These are phyloP conservation scores for Coregonus suidteri DNA, from an alignment of 2,797 vertebrate species.

Conservation along the genomic window DNA sequence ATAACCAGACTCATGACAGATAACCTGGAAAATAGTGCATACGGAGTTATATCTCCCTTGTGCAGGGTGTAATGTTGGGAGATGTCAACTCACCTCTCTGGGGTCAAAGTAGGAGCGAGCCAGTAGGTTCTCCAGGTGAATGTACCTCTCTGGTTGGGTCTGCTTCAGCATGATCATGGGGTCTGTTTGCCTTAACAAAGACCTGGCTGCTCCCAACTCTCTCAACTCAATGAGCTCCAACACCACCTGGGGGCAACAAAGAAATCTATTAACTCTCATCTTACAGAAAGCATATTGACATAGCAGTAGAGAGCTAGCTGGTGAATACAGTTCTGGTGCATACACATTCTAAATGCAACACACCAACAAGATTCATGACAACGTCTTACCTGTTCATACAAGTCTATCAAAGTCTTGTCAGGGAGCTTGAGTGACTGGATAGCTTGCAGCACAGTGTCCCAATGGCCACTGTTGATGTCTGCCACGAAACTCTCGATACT, in stretches of 20 bases:
- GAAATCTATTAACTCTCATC: neutral
- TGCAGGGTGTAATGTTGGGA: neutral
- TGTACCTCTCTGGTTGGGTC: slow-evolving; percentile 93
- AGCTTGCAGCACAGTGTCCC: slow-evolving; percentile 97
- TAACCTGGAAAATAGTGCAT: too few species aligned
- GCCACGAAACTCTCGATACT: slow-evolving; percentile 98
- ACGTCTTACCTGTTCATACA: slow-evolving; percentile 91
- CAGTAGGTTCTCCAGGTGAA: slow-evolving; percentile 95
- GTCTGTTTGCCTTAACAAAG: slow-evolving; percentile 93
- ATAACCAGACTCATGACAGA: too few species aligned
- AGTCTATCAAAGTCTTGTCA: slow-evolving; percentile 95
- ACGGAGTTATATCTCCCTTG: neutral
- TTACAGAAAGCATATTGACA: neutral
- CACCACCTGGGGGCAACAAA: slow-evolving; percentile 82
- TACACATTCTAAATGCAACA: neutral
- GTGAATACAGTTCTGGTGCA: neutral
- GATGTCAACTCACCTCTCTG: slow-evolving; percentile 81
- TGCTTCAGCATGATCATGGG: slow-evolving; percentile 99
- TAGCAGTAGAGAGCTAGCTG: neutral
- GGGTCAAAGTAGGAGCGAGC: slow-evolving; percentile 98
- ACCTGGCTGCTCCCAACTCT: slow-evolving; percentile 94
- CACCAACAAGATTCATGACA: neutral
- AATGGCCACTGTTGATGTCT: slow-evolving; percentile 97
- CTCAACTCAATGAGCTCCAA: slow-evolving; percentile 94
- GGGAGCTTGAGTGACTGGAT: slow-evolving; percentile 98